These are phyloP conservation scores for Aldabrachelys gigantea DNA, from an alignment of 2,113 vertebrate genomes.

Conservation along the genomic window DNA sequence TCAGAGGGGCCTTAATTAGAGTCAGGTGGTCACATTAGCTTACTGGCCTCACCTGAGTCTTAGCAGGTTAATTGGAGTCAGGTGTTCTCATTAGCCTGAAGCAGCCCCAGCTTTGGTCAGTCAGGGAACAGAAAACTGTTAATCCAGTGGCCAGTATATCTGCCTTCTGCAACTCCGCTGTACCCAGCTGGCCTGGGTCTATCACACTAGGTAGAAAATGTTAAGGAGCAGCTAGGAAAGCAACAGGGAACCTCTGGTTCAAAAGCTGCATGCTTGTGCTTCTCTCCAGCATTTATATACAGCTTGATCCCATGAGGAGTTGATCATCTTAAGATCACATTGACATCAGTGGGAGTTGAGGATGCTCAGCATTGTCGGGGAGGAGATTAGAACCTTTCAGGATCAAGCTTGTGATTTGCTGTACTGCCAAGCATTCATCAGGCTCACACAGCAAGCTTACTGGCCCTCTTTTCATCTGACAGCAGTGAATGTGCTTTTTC, in stretches of 20 bases:
- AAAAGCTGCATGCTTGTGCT: background rate
- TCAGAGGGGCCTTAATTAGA: no score
- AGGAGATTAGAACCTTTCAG: background rate
- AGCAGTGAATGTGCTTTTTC: background rate
- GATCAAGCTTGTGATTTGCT: background rate
- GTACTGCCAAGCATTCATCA: background rate
- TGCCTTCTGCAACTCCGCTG: no score
- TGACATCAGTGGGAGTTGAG: background rate
- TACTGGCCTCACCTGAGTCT: no score
- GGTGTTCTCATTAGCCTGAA: no score
- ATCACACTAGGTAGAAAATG: background rate
- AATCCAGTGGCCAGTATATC: no score
- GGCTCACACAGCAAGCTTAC: background rate
- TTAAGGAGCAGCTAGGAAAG: background rate
- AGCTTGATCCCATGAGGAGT: rapidly evolving
- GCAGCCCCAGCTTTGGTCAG: no score
- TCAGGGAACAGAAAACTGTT: no score
- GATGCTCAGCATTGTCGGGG: background rate
- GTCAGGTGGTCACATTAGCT: no score
- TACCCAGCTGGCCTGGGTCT: no score
- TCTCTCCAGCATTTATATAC: background rate
- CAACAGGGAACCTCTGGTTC: background rate
- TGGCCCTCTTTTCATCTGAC: background rate
- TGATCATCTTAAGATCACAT: background rate
- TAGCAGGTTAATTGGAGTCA: no score